These are phyloP conservation scores for Callospermophilus lateralis DNA, from an alignment of 2,113 vertebrate species.

Conservation along the genomic window DNA sequence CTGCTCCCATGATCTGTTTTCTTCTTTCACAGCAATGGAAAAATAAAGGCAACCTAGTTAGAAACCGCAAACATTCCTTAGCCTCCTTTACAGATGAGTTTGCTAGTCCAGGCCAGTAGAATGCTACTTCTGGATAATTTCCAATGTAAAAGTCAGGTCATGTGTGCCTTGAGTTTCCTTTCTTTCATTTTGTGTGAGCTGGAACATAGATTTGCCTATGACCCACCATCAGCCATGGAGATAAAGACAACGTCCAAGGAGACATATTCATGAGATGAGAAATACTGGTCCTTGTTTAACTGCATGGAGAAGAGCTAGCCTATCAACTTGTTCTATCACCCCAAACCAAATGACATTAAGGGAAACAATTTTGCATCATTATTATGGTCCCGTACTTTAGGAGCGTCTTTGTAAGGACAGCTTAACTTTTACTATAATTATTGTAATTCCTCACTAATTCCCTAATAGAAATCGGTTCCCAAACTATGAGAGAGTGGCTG, in stretches of 20 bases:
- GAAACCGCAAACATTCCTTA: background rate
- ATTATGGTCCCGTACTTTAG: background rate
- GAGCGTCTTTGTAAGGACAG: background rate
- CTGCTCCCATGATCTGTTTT: background rate
- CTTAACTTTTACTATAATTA: constrained; percentile 27
- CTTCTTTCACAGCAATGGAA: background rate
- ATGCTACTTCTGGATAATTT: background rate
- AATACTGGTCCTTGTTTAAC: background rate
- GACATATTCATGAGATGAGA: background rate
- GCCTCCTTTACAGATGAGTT: too few species aligned
- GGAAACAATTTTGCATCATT: background rate
- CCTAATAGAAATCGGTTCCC: background rate
- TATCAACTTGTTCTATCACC: background rate
- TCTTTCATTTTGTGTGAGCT: background rate
- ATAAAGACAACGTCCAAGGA: background rate
- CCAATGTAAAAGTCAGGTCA: background rate
- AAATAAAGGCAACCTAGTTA: background rate
- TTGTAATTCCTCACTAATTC: background rate
- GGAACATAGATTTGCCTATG: background rate
- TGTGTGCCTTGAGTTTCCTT: background rate
- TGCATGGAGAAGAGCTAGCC: background rate
- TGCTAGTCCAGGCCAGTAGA: background rate
- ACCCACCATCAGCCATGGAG: background rate
- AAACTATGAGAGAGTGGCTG: background rate
- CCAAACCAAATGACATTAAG: background rate